Conservation (phyloP, 2,888 invertebrate genomes). For the Drosophila kokeensis region DNA sequence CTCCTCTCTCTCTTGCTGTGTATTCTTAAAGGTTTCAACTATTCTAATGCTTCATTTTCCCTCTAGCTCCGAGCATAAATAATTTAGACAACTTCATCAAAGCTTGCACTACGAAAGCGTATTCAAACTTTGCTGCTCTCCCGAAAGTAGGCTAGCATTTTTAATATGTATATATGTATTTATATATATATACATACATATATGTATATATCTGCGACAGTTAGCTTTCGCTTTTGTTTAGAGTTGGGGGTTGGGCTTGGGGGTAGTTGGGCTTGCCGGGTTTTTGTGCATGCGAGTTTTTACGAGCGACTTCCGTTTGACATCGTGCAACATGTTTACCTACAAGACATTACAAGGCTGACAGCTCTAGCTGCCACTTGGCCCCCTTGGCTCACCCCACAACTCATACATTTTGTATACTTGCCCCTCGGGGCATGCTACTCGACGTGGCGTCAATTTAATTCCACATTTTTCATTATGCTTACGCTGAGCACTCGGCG, state of each 20-base stretch:
- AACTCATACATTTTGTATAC: conserved; percentile 31
- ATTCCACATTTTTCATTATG: conserved; percentile 80
- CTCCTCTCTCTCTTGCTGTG: not conserved
- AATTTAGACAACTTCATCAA: not conserved
- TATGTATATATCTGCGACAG: conserved; percentile 20
- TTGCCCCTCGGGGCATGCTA: conserved; percentile 45
- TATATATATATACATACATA: conserved; percentile 23
- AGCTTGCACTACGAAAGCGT: conserved; percentile 3
- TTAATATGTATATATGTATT: conserved; percentile 48
- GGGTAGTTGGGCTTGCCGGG: not conserved
- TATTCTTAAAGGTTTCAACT: not conserved
- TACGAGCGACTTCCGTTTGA: conserved; percentile 78
- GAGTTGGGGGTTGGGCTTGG: not conserved
- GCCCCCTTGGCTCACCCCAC: not conserved
- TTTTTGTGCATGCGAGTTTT: conserved; percentile 58
- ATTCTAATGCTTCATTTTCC: not conserved
- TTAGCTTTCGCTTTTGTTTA: conserved; percentile 53
- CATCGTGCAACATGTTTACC: conserved; percentile 77
- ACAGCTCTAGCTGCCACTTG: conserved; percentile 28
- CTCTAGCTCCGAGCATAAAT: not conserved
- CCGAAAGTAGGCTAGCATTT: conserved; percentile 57
- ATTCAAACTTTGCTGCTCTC: conserved; percentile 11
- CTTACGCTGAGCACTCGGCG: conserved; percentile 52
- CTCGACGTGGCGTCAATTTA: conserved; percentile 75
- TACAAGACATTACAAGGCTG: conserved; percentile 79